phyloP scores from a whole-genome alignment of 2,888 invertebrate species.

The Boloria selene region DNA sequence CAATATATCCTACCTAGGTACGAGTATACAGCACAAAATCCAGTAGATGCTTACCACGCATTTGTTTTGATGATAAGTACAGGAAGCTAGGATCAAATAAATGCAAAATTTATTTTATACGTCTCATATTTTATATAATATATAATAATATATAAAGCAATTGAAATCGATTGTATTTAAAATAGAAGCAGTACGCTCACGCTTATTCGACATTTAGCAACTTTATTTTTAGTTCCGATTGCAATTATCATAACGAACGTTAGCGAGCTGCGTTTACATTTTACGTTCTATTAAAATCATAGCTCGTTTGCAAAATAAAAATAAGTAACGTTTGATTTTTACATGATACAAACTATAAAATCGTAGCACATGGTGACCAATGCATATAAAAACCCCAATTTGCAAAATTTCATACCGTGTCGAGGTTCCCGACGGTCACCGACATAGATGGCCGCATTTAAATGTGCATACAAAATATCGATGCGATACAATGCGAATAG shows the following conservation, averaged over 20 bases:
- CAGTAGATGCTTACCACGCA: too few species aligned
- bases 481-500: conserved; percentile 71
- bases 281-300: conserved; percentile 10
- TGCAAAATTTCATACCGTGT: conserved; percentile 60
- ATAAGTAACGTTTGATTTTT: conserved; percentile 39
- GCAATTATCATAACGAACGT: neutral
- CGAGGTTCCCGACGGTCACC: conserved; percentile 54
- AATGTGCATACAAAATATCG: conserved; percentile 80
- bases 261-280: neutral
- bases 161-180: too few species aligned
- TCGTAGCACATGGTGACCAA: conserved; percentile 41
- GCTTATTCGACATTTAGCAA: too few species aligned
- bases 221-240: too few species aligned
- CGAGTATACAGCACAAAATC: too few species aligned
- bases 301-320: conserved; percentile 16
- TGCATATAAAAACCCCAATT: conserved; percentile 54
- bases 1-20: too few species aligned
- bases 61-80: too few species aligned
- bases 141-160: too few species aligned
- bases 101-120: too few species aligned
- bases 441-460: conserved; percentile 76
- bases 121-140: too few species aligned
- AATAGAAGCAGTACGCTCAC: too few species aligned
- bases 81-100: too few species aligned
- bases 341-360: conserved; percentile 36